Base-by-base conservation (phyloP, 2,113 vertebrate genomes). In the Zosterops pallidus region DNA sequence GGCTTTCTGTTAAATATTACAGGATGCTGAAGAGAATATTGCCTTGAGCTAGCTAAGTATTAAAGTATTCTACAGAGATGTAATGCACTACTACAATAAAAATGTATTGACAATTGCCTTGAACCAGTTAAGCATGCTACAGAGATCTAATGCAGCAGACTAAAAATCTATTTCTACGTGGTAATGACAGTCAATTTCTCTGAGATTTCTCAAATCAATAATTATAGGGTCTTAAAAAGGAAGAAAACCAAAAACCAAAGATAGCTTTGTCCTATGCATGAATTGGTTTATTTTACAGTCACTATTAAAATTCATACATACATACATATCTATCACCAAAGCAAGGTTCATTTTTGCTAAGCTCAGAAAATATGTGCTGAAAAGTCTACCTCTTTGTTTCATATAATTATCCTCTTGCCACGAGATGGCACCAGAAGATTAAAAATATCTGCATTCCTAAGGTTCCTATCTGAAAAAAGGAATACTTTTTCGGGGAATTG, bases 371-470 rank as follows among this genome's bases (percentile, higher is more conserved):
- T 56, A 26, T 15, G 47, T 24, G 2, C 26, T 55, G n/a, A 68
- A 81, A 23, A 82, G 15, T 69, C 9, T 6, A 24, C 2, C 1
- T 44, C 31, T n/a, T 72, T 63, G 16, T 81, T 75, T 62, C 52
- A 21, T 23, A 44, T 24, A 81, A 50, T 55, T 70, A n/a, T 20
- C 9, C 6, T 60, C 29, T 57, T 37, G 17, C 98, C 98, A 98
- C 98, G 42, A 97, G 98, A 96, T 97, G 98, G 98, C 97, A 96
- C 95, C 92, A 97, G 96, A 97, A 96, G 88, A 94, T 96, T 90
- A 44, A 83, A 72, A 94, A 92, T 93, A 56, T 49, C 78, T 76
- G 18, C 55, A 75, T 89, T 74, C 14, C 46, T 55, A 33, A 37
- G 4, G 7, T 67, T 83, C 18, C 5, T 1, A 19, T 22, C 13